Conservation (phyloP, 2,888 invertebrate species). For the Pteria penguin region DNA sequence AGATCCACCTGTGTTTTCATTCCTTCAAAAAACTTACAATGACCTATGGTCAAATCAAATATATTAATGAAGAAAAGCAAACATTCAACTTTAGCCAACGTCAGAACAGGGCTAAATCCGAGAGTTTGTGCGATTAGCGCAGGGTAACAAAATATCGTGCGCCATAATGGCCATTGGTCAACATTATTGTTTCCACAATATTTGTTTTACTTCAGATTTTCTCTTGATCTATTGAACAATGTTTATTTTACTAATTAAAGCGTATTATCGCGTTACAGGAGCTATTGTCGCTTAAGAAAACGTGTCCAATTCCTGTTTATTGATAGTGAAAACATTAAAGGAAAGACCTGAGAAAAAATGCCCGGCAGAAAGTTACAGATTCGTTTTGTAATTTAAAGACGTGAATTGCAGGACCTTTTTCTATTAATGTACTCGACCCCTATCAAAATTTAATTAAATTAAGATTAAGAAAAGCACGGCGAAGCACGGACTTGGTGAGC, state of each 20-base stretch:
- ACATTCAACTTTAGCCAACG: background rate
- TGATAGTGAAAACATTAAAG: background rate
- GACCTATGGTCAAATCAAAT: too few species aligned
- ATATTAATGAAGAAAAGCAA: background rate
- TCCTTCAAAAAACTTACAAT: too few species aligned
- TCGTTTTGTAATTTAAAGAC: slow-evolving; percentile 9
- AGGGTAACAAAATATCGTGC: background rate
- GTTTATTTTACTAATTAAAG: background rate
- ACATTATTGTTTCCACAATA: background rate
- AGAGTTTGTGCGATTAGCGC: background rate
- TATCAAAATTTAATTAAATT: slow-evolving; percentile 39
- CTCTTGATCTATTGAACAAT: background rate
- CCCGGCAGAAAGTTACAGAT: background rate
- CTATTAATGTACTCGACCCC: slow-evolving; percentile 18
- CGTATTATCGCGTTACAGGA: background rate
- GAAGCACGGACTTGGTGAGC: slow-evolving; percentile 26
- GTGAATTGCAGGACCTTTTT: slow-evolving; percentile 10
- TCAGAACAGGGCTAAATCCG: background rate
- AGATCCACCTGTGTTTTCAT: too few species aligned
- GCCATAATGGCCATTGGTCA: background rate
- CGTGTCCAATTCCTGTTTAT: background rate
- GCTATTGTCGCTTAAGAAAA: background rate
- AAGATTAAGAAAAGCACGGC: slow-evolving; percentile 23
- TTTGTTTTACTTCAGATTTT: background rate
- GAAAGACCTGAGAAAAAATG: background rate